A percentile compares a stretch with the other conserved stretches of the same genome.
Conservation (phyloP, 2,797 vertebrate genomes). For the Eulemur mongoz region DNA sequence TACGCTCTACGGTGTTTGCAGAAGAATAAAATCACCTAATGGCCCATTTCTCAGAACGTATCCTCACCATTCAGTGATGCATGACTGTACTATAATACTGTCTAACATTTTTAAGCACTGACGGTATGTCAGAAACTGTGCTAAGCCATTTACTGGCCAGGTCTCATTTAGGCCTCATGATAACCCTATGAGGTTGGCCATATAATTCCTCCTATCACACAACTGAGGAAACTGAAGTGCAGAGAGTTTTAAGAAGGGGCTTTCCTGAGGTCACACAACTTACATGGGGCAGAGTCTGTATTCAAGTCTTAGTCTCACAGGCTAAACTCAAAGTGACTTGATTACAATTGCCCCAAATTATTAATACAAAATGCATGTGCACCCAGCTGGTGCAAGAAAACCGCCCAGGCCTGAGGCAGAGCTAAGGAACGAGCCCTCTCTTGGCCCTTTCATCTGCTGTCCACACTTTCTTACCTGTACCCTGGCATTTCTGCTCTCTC, state of each 20-base stretch:
- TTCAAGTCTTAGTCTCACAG: neutral
- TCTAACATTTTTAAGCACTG: neutral
- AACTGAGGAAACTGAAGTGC: neutral
- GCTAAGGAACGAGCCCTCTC: neutral
- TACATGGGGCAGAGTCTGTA: neutral
- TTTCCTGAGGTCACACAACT: neutral
- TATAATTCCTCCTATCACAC: neutral
- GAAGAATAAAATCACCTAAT: neutral
- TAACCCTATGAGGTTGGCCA: neutral
- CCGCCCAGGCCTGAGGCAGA: neutral
- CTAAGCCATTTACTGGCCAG: neutral
- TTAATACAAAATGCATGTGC: neutral
- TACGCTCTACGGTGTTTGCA: neutral
- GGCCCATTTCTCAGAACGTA: neutral
- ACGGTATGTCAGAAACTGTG: neutral
- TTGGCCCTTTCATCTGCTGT: neutral
- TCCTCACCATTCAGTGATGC: too few relatives aligned
- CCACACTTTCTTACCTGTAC: neutral
- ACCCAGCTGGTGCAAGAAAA: neutral
- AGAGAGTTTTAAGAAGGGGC: neutral
- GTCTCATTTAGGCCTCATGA: neutral
- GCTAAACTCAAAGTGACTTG: neutral
- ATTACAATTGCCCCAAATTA: neutral
- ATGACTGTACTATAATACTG: neutral
- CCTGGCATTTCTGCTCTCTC: neutral